Evolutionary conservation across 1,140 invertebrate genomes (phyloP).

Genomic region (Mactra quadrangularis): DNA sequence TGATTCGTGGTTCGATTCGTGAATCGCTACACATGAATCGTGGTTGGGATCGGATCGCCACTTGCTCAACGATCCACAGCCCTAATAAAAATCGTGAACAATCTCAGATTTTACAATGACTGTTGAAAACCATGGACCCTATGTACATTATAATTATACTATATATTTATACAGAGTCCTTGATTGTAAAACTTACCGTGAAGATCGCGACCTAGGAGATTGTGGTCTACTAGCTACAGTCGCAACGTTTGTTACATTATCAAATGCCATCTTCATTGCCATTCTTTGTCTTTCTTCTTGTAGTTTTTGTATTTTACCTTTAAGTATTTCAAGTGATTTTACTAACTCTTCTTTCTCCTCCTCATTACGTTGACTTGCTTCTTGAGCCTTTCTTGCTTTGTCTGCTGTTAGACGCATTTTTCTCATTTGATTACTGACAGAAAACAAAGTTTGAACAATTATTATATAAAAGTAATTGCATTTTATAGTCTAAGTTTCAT

Average conservation of each 20-base stretch:
- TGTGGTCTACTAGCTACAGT: background rate
- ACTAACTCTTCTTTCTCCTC: slow-evolving; percentile 55
- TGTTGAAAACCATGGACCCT: too few species aligned
- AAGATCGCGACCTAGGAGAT: slow-evolving; percentile 20
- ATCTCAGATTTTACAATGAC: too few species aligned
- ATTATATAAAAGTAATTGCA: too few species aligned
- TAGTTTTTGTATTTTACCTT: slow-evolving; percentile 50
- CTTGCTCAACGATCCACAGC: too few species aligned
- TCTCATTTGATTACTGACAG: slow-evolving; percentile 8
- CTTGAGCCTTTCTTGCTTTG: slow-evolving; percentile 43
- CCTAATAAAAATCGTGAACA: too few species aligned
- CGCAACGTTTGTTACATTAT: background rate
- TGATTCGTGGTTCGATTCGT: too few species aligned
- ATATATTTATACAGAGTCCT: too few species aligned
- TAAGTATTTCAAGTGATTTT: slow-evolving; percentile 40
- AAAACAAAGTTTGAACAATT: too few species aligned
- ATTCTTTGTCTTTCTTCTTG: slow-evolving; percentile 57
- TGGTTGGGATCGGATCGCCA: too few species aligned
- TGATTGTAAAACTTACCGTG: slow-evolving; percentile 28
- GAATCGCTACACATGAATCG: too few species aligned
- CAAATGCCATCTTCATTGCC: slow-evolving; percentile 58
- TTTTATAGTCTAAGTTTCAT: too few species aligned
- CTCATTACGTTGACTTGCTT: slow-evolving; percentile 26
- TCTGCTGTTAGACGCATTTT: slow-evolving; percentile 33
- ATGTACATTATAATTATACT: too few species aligned